Conservation (phyloP, 1,140 invertebrate genomes). For the Tribolium castaneum region DNA sequence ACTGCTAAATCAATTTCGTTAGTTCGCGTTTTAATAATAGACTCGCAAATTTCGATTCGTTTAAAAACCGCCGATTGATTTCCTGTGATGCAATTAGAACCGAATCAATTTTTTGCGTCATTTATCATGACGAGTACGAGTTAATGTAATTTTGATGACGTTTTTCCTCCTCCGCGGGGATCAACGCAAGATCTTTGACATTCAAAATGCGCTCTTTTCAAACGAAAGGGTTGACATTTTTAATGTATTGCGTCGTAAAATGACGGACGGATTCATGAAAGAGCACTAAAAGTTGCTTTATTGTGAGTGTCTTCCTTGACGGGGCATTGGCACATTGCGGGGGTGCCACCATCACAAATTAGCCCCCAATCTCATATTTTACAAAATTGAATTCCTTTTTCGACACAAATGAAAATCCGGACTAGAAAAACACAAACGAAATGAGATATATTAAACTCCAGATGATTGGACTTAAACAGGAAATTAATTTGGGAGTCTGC, state of each 20-base stretch:
- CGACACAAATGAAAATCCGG: neutral
- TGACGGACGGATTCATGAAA: constrained; percentile 29
- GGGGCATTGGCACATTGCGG: neutral
- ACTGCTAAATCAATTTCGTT: constrained; percentile 15
- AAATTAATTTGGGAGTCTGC: neutral
- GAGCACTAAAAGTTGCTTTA: constrained; percentile 6
- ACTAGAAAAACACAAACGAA: neutral
- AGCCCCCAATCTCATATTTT: neutral
- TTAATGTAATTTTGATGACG: constrained; percentile 45
- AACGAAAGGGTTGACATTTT: constrained; percentile 17
- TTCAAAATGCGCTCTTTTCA: neutral
- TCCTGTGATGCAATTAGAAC: neutral
- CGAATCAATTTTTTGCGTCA: constrained; percentile 23
- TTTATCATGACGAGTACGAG: constrained; percentile 42
- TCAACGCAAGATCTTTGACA: neutral
- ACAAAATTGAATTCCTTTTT: too few species aligned
- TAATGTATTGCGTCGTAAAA: constrained; percentile 20
- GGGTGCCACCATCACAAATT: neutral
- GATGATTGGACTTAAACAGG: constrained; percentile 7
- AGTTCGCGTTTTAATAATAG: constrained; percentile 31
- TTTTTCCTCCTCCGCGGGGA: neutral
- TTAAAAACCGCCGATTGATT: constrained; percentile 7
- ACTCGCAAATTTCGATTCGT: neutral
- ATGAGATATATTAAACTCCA: neutral
- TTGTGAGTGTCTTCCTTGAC: constrained; percentile 6